phyloP scores from a whole-genome alignment of 2,797 vertebrate genomes.

The Eremophila alpestris region DNA sequence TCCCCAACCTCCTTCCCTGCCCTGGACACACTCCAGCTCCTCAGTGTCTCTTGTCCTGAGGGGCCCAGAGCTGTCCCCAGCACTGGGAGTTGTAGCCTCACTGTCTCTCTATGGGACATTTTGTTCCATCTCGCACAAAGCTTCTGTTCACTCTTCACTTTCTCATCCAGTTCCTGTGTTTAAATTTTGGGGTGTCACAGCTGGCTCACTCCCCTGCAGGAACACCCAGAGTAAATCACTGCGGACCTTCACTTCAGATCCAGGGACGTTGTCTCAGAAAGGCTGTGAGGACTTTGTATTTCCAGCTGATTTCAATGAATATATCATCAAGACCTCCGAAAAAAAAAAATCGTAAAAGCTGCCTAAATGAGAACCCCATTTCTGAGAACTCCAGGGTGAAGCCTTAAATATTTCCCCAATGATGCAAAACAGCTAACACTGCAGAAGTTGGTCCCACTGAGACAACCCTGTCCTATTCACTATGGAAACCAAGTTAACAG shows the following conservation, averaged over 20 bases:
- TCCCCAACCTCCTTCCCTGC: neutral
- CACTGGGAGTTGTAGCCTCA: fast-evolving
- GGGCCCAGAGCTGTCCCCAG: neutral
- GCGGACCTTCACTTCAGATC: neutral
- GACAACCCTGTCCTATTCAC: neutral
- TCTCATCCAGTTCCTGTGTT: neutral
- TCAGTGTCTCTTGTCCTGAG: neutral
- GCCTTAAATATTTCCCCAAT: neutral
- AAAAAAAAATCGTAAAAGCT: neutral
- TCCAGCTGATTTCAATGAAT: neutral
- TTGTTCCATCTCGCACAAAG: neutral
- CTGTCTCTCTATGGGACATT: fast-evolving
- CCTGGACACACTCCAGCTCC: neutral
- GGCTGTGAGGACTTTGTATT: neutral
- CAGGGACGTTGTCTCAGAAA: neutral
- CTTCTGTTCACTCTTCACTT: neutral
- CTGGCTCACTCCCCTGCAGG: neutral
- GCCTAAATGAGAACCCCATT: neutral
- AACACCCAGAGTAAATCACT: neutral
- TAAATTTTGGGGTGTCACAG: neutral
- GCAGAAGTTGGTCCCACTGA: neutral
- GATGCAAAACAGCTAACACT: fast-evolving
- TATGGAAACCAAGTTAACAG: neutral
- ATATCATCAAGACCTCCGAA: neutral
- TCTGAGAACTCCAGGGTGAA: neutral